These are phyloP conservation scores for Myrmophylax atrothorax DNA, from an alignment of 2,113 vertebrate genomes.

Conservation along the genomic window DNA sequence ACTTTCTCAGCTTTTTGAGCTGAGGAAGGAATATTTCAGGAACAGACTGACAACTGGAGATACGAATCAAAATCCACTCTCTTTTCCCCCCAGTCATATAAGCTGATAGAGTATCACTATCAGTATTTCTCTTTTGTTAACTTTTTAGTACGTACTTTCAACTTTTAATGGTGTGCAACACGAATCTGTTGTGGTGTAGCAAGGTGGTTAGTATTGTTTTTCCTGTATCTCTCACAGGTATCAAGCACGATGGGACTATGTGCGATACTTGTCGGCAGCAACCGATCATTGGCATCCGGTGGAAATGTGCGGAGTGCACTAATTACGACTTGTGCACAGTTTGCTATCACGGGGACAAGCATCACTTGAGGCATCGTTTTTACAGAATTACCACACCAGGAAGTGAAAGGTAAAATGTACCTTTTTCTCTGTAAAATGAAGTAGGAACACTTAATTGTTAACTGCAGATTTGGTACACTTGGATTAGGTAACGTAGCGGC, in stretches of 20 bases:
- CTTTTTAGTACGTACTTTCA: background rate
- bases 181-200: background rate
- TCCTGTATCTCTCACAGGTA: conserved; percentile 75
- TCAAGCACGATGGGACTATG: conserved; percentile 99
- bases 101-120: background rate
- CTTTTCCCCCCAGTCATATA: accelerated
- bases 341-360: conserved; percentile 98
- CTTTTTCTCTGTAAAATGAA: background rate
- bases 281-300: conserved; percentile 98
- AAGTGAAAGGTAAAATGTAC: conserved; percentile 87
- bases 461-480: background rate
- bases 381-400: conserved; percentile 98
- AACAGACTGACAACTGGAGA: background rate
- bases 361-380: conserved; percentile 96
- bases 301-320: conserved; percentile 99
- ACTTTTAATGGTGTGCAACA: background rate
- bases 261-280: conserved; percentile 98
- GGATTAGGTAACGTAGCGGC: background rate
- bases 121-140: background rate
- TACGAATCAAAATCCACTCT: background rate
- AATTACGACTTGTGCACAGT: conserved; percentile 99
- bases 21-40: background rate
- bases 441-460: background rate
- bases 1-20: background rate
- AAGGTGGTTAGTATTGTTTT: background rate